Evolutionary conservation across 2,113 vertebrate species (phyloP).

Genomic region (Ctenodactylus gundi): DNA sequence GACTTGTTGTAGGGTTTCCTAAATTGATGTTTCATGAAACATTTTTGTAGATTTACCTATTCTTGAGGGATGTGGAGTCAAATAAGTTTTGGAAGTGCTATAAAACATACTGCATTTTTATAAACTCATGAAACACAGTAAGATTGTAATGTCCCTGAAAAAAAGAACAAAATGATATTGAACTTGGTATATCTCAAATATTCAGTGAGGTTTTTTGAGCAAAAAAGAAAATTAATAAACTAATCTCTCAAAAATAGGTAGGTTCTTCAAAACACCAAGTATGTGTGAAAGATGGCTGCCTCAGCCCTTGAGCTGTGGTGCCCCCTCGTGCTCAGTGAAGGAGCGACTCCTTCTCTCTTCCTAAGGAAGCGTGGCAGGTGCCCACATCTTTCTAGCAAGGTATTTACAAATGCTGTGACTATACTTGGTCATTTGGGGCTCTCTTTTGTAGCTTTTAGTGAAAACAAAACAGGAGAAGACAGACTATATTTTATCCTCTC

Average conservation of each 20-base stretch:
- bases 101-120: not conserved
- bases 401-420: not conserved
- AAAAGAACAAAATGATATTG: not conserved
- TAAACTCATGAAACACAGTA: not conserved
- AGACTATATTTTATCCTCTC: not conserved
- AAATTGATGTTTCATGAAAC: not conserved
- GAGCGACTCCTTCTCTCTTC: not conserved
- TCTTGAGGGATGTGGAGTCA: not conserved
- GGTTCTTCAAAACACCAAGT: not conserved
- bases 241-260: not conserved
- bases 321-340: not conserved
- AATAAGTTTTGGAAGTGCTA: not conserved
- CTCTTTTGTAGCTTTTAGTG: not conserved
- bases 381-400: not conserved
- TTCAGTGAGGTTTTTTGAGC: not conserved
- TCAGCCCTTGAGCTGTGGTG: not conserved
- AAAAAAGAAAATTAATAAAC: not conserved
- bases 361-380: too few species aligned
- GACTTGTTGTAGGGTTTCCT: not conserved
- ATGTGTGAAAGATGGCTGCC: not conserved
- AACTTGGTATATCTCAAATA: not conserved
- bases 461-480: not conserved
- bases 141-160: not conserved
- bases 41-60: not conserved
- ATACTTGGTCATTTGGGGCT: not conserved